Evolutionary conservation across 2,888 invertebrate species (phyloP), one percentile per base, ranked within the genome.

Genomic region (Atherix ibis): DNA sequence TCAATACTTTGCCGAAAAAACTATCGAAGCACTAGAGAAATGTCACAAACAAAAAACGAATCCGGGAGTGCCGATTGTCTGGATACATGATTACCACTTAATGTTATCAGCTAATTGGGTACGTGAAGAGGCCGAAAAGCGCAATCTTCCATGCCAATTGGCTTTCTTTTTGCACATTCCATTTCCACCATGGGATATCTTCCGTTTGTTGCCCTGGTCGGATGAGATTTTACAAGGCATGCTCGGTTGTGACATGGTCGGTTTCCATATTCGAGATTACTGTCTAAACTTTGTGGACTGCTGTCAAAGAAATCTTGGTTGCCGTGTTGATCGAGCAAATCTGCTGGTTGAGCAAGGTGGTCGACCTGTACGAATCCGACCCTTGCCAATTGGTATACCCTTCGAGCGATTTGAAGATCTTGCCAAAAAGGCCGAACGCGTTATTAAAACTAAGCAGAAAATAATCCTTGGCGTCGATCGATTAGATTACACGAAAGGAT

Each of bases 131-230:
- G 80, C 79, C 1, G 85, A 85, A 48, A 82, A 84, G 48, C 74
- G 76, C 46, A 71, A 74, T 37, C 64, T 87, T 16, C 70, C 72
- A 40, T 78, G 77, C 51, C 84, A 85, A 54, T 62, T 91, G 43
- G 89, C 87, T 18, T 92, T 92, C 65, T 92, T 92, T 62, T 67
- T 92, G 40, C 92, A 92, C 62, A 92, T 92, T 50, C 92, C 92
- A 0, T 92, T 92, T 58, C 89, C 89, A 10, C 80, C 89, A 10
- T 91, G 89, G 84, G 91, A 91, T 51, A 87, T 89, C 44, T 88
- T 85, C 58, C 68, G 88, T 40, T 65, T 89, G 32, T 80, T 91
- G 49, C 88, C 88, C 2, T 87, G 88, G 84, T 80, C 84, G n/a
- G 88, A 88, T 58, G 89, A 89, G 63, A 79, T 92, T 35, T 67